A percentile compares a stretch with the other conserved stretches of the same genome.
Conservation (phyloP, 2,797 vertebrate species). For the Gallirallus australis region DNA sequence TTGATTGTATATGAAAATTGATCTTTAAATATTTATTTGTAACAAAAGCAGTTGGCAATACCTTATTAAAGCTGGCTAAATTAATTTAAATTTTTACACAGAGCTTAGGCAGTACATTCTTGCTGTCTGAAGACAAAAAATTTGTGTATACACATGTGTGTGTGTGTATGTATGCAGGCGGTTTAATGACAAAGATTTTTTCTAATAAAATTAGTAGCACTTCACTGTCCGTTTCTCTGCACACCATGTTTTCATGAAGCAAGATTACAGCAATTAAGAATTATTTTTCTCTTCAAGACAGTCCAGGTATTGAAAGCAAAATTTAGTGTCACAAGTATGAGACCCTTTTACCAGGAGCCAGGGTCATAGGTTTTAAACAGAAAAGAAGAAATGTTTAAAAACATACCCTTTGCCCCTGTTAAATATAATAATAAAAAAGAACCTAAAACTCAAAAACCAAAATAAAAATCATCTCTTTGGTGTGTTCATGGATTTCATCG, state of each 20-base stretch:
- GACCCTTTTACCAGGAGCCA: neutral
- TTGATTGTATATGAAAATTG: conserved; percentile 30
- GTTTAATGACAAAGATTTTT: neutral
- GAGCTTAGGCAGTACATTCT: neutral
- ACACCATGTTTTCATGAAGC: neutral
- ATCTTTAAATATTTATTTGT: conserved; percentile 60
- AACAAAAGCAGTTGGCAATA: conserved; percentile 57
- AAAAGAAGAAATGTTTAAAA: neutral
- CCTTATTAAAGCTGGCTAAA: conserved; percentile 57
- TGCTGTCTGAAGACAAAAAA: conserved; percentile 1
- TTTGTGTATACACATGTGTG: neutral
- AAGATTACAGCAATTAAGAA: neutral
- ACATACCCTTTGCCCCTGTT: neutral
- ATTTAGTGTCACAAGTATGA: neutral
- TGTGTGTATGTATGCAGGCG: neutral
- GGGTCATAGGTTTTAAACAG: neutral
- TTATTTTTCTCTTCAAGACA: neutral
- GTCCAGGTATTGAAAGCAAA: neutral
- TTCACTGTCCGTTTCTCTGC: neutral
- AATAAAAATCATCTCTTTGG: neutral
- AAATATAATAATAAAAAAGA: neutral
- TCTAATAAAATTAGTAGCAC: neutral
- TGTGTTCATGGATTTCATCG: neutral
- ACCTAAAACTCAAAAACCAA: neutral
- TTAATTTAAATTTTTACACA: conserved; percentile 45